Base-by-base conservation (phyloP, 2,888 invertebrate genomes). In the Yponomeuta evonymella region DNA sequence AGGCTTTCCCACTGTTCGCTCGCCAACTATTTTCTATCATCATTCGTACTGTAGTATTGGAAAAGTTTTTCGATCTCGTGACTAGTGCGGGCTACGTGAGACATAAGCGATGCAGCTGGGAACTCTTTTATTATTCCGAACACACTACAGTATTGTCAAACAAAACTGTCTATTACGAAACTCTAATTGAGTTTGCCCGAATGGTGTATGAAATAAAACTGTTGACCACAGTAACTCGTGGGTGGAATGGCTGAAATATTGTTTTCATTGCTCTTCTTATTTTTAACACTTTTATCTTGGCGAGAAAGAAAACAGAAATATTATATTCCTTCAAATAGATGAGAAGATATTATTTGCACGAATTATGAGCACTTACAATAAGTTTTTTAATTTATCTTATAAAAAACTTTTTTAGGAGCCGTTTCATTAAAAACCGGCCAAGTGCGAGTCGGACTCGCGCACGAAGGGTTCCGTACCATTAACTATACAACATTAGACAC, bases 51-150 rank as follows among this genome's bases (percentile, higher is more conserved):
- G 79, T 80, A 81, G 82, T 88, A 90, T 90, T 90, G 89, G 89
- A 89, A 90, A 90, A 90, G 81, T 90, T 90, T 90, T 88, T 87
- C 88, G 87, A 88, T 88, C 87, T 83, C 81, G 81, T 85, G 85
- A 87, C 86, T 86, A 86, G 88, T 87, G 84, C 81, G 78, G 76
- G 75, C 78, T 86, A 87, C 87, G 89, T 88, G 86, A 79, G 82
- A 85, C 87, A 86, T 87, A 88, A 88, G 63, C 79, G 83, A 78
- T 83, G 79, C 86, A 85, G 83, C 84, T 85, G 85, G 80, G 81
- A 76, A 77, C 79, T 74, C 77, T 81, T 82, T 86, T 86, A 83
- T 84, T 88, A 89, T 88, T 86, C 86, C 75, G 75, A 79, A 83
- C 84, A 83, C 87, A 85, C 83, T 80, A 80, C 15, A 58, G 51